These are phyloP conservation scores for Nycteola revayana DNA, from an alignment of 2,888 invertebrate species.

Conservation along the genomic window DNA sequence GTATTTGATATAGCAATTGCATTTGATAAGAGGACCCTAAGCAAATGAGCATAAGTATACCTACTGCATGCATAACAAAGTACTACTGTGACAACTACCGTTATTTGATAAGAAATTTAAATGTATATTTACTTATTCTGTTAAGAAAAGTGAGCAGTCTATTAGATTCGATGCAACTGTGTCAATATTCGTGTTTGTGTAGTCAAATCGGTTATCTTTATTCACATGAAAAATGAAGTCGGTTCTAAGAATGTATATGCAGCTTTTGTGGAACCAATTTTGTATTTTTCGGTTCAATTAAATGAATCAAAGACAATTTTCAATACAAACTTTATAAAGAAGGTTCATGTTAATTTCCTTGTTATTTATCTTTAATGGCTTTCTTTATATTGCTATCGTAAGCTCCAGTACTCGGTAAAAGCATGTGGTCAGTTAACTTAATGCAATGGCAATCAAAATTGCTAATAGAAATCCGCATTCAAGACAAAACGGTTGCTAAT, in stretches of 20 bases:
- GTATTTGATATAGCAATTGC: slow-evolving; percentile 18
- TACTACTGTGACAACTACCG: slow-evolving; percentile 27
- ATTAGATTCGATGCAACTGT: slow-evolving; percentile 31
- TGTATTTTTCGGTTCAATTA: too few relatives aligned
- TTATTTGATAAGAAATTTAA: slow-evolving; percentile 31
- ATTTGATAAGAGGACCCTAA: slow-evolving; percentile 20
- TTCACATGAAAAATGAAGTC: slow-evolving; percentile 2
- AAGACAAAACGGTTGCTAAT: slow-evolving; percentile 13
- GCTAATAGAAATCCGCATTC: slow-evolving; percentile 12
- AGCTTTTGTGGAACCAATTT: too few relatives aligned
- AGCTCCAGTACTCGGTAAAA: too few relatives aligned
- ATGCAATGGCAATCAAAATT: slow-evolving; percentile 1
- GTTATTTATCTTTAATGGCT: too few relatives aligned
- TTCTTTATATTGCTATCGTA: too few relatives aligned
- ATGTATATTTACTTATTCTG: slow-evolving; percentile 26
- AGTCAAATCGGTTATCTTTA: slow-evolving; percentile 26
- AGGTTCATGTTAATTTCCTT: too few relatives aligned
- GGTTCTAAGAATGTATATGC: background rate
- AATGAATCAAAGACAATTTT: too few relatives aligned
- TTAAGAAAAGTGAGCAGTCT: slow-evolving; percentile 27
- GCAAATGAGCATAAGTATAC: slow-evolving; percentile 10
- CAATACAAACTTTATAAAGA: too few relatives aligned
- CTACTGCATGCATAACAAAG: slow-evolving; percentile 16
- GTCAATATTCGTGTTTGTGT: slow-evolving; percentile 21
- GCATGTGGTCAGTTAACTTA: too few relatives aligned